Percentiles rank a stretch among this genome's conserved stretches.
Evolutionary conservation across 2,113 vertebrate genomes (phyloP).

Genomic region (Elephas maximus): DNA sequence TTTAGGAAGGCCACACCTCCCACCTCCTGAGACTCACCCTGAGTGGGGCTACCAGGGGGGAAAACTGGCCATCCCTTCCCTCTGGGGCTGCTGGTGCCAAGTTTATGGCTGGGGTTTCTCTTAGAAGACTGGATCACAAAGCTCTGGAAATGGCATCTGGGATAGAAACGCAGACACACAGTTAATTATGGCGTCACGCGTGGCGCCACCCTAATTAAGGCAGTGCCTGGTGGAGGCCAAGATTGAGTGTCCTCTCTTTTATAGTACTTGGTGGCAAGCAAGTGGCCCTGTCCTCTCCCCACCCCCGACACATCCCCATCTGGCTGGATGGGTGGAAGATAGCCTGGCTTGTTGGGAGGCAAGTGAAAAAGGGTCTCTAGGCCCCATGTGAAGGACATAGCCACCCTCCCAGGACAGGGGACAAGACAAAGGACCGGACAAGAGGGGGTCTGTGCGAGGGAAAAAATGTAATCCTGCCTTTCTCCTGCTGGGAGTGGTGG

Average conservation of each 20-base stretch:
- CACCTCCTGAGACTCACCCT: neutral
- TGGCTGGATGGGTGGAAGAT: slow-evolving; percentile 68
- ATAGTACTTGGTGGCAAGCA: slow-evolving; percentile 84
- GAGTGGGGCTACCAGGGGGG: neutral
- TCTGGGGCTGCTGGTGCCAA: slow-evolving; percentile 71
- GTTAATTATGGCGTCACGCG: slow-evolving; percentile 88
- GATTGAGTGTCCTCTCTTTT: slow-evolving; percentile 87
- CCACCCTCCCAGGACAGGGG: neutral
- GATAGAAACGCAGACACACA: slow-evolving; percentile 89
- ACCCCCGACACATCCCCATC: slow-evolving; percentile 58
- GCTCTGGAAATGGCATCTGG: slow-evolving; percentile 86
- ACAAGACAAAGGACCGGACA: neutral
- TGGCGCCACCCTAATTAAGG: slow-evolving; percentile 90
- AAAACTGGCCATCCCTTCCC: slow-evolving; percentile 55
- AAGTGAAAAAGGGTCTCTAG: neutral
- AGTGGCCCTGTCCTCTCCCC: slow-evolving; percentile 78
- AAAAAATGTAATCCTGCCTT: neutral
- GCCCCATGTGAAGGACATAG: neutral
- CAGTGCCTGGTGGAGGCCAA: slow-evolving; percentile 86
- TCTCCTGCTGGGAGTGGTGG: neutral
- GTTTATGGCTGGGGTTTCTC: slow-evolving; percentile 81
- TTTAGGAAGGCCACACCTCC: neutral
- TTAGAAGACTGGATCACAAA: slow-evolving; percentile 87
- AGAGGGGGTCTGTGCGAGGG: neutral
- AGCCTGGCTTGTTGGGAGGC: neutral